A percentile compares a stretch with the other conserved stretches of the same genome.
Evolutionary conservation across 2,888 invertebrate genomes (phyloP).

Genomic region (Diabrotica balteata): DNA sequence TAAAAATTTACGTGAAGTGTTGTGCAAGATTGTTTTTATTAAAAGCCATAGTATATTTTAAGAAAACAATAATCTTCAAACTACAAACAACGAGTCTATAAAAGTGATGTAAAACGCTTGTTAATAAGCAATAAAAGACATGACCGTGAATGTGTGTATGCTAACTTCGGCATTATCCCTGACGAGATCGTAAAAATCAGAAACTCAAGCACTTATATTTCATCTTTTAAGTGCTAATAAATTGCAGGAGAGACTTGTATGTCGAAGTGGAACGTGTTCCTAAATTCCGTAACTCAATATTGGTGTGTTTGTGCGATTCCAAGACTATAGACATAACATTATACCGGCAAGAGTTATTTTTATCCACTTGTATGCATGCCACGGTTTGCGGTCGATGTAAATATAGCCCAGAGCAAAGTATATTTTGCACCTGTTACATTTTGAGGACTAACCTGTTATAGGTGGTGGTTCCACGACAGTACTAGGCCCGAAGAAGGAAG

Average conservation of each 20-base stretch:
- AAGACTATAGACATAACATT: constrained; percentile 53
- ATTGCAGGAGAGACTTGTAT: background rate
- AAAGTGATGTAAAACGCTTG: background rate
- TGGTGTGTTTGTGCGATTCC: constrained; percentile 36
- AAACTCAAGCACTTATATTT: constrained; percentile 4
- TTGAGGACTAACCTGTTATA: constrained; percentile 83
- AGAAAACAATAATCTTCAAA: background rate
- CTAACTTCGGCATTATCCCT: constrained; percentile 3
- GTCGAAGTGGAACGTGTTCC: constrained; percentile 1
- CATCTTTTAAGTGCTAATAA: constrained; percentile 2
- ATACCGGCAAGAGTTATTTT: constrained; percentile 53
- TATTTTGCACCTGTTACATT: constrained; percentile 36
- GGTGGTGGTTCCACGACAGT: constrained; percentile 88
- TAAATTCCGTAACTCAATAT: constrained; percentile 32
- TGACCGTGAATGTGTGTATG: constrained; percentile 3
- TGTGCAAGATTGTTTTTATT: too few species aligned
- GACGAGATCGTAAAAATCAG: background rate
- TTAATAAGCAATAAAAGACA: constrained; percentile 2
- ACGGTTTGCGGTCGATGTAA: constrained; percentile 32
- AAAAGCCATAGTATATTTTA: too few species aligned
- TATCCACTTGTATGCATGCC: constrained; percentile 33
- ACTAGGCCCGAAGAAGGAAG: constrained; percentile 90
- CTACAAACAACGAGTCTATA: background rate
- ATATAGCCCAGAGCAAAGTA: constrained; percentile 39
- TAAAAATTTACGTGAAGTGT: too few species aligned